These are phyloP conservation scores for Plestiodon gilberti DNA, from an alignment of 2,113 vertebrate genomes.

Conservation along the genomic window DNA sequence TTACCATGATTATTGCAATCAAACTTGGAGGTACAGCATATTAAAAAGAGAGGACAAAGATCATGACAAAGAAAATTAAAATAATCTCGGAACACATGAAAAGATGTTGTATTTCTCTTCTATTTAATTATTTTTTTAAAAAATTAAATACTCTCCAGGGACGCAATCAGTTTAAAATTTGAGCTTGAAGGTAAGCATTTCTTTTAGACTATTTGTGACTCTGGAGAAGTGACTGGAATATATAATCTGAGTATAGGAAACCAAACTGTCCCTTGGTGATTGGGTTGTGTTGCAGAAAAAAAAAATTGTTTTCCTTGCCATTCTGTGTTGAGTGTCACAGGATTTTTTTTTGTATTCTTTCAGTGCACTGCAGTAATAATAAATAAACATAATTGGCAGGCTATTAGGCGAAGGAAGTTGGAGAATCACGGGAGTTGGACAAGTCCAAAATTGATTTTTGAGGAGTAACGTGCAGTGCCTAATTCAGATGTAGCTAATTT, in stretches of 20 bases:
- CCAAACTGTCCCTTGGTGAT: neutral
- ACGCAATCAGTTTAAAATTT: neutral
- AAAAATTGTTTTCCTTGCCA: neutral
- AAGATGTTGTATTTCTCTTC: neutral
- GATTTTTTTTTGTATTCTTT: neutral
- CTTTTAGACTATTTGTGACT: constrained; percentile 26
- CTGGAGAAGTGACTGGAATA: neutral
- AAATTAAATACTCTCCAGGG: neutral
- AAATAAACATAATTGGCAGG: constrained; percentile 4
- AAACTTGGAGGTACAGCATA: neutral
- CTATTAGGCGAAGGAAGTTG: neutral
- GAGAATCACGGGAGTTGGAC: neutral
- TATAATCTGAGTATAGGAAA: constrained; percentile 11
- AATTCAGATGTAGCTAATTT: neutral
- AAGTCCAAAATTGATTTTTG: neutral
- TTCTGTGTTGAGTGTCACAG: neutral
- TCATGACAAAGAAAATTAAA: neutral
- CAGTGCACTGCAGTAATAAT: neutral
- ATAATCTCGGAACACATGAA: neutral
- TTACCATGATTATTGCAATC: constrained; percentile 15
- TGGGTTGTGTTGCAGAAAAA: neutral
- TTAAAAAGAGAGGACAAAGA: neutral
- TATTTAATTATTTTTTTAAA: constrained; percentile 6
- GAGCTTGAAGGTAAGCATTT: neutral
- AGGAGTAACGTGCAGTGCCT: neutral